Evolutionary conservation across 2,888 invertebrate genomes (phyloP).

Genomic region (Caenorhabditis macrosperma): DNA sequence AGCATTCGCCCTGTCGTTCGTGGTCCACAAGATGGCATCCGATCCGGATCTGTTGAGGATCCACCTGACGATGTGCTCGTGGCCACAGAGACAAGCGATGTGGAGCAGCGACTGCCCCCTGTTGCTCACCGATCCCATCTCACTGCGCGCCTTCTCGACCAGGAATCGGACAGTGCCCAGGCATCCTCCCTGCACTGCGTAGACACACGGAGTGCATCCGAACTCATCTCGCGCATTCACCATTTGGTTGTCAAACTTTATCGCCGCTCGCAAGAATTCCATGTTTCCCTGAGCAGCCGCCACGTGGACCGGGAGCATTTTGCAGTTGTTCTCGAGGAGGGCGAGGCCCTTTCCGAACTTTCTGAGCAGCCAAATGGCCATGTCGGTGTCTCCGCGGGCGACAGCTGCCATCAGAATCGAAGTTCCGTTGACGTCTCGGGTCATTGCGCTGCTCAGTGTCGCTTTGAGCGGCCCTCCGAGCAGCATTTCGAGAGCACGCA

Average conservation of each 20-base stretch:
- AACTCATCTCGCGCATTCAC: slow-evolving; percentile 73
- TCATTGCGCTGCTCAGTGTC: slow-evolving; percentile 56
- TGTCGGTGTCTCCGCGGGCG: slow-evolving; percentile 72
- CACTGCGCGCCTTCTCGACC: slow-evolving; percentile 74
- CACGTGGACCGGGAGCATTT: slow-evolving; percentile 77
- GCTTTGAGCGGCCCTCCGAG: slow-evolving; percentile 57
- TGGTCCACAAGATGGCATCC: slow-evolving; percentile 71
- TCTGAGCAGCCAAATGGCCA: slow-evolving; percentile 70
- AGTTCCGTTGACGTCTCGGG: slow-evolving; percentile 73
- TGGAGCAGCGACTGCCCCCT: slow-evolving; percentile 78
- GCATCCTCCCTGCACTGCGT: slow-evolving; percentile 76
- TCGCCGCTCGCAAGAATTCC: slow-evolving; percentile 74
- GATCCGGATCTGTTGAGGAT: slow-evolving; percentile 65
- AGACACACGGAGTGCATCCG: slow-evolving; percentile 76
- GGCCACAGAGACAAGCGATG: slow-evolving; percentile 74
- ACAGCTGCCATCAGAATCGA: slow-evolving; percentile 75
- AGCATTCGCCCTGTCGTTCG: slow-evolving; percentile 74
- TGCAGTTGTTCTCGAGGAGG: slow-evolving; percentile 70
- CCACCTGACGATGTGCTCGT: slow-evolving; percentile 72
- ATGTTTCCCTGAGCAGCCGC: slow-evolving; percentile 79
- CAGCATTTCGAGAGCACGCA: slow-evolving; percentile 58
- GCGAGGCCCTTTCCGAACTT: slow-evolving; percentile 73
- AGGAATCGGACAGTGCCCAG: slow-evolving; percentile 72
- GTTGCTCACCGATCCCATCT: slow-evolving; percentile 68
- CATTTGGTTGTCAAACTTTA: slow-evolving; percentile 76